Evolutionary conservation across 2,888 invertebrate genomes (phyloP), one percentile per base, ranked within the genome.

Genomic region (Drosophila setosimentum): DNA sequence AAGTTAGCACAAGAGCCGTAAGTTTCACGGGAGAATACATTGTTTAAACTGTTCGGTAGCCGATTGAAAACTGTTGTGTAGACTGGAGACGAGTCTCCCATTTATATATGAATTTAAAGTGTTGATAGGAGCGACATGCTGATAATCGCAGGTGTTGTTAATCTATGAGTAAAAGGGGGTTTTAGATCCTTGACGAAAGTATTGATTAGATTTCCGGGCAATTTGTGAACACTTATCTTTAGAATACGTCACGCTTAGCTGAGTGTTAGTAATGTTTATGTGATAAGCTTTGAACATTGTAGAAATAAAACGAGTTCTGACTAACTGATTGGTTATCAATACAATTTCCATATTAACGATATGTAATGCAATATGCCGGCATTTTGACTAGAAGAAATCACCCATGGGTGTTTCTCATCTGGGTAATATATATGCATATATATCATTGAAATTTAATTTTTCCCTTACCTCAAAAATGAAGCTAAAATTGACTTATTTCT

Each of bases 21-120:
- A 66, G 16, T 50, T 64, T 65, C 48, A 64, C 71, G 0, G 45
- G 8, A 1, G 76, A 59, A 53, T 55, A 55, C 86, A 83, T 85
- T n/a, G 16, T 55, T 50, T 40, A 27, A 50, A 45, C 42, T 65
- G 66, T n/a, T 35, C 57, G 58, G 18, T 27, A 50, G 32, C 30
- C 18, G n/a, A 24, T 48, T 30, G 1, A 50, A 54, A 11, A 53
- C 48, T 58, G 13, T n/a, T 29, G 42, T 45, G 18, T 2, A 5
- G 24, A 37, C 24, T 63, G 35, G 30, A 3, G 0, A 5, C 11
- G 16, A 7, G 29, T 29, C n/a, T 11, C 4, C 0, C 21, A 16
- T 45, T 73, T 73, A 53, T 61, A 71, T 58, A 54, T 18, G 11
- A 24, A 35, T 32, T 27, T 13, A 27, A 13, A 8, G 27, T 40